Evolutionary conservation across 2,888 invertebrate species (phyloP), one percentile per base, ranked within the genome.

Genomic region (Drosophila villosipedis): DNA sequence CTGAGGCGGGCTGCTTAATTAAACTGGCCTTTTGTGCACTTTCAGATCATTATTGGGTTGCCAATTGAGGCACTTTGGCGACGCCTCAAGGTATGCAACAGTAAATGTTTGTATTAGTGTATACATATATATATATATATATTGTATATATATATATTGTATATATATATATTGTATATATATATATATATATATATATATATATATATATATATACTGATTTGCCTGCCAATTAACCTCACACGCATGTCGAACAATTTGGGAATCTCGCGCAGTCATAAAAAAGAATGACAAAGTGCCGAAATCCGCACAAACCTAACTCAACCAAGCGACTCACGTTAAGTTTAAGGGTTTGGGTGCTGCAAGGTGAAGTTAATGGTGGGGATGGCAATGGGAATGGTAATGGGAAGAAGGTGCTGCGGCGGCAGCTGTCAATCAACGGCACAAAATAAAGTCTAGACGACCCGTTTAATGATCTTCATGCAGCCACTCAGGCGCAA

Each of bases 391-490:
- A 9, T 33, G 33, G 33, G 33, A 10, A 3, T 4, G 3, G 33
- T 4, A 12, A 33, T 35, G 35, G 16, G 5, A 2, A 9, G 33
- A 22, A 43, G 49, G 43, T 25, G 39, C 28, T 28, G 30, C 2
- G 33, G 12, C 39, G 64, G 59, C 62, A 76, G 74, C 80, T 83
- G 83, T 82, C 84, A 84, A 82, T 83, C 83, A 83, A 72, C 70
- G 76, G 50, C 69, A 69, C 69, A 71, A 67, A 80, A 76, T 78
- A 72, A 71, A 82, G 83, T 83, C 83, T 84, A 83, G 83, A 84
- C 83, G 70, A 70, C 59, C 62, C 72, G 82, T 80, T 87, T 84
- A 84, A 87, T 87, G 84, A 82, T 84, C 76, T 69, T 72, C 79
- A 71, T 71, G 49, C 50, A 66, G 28, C 31, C 49, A 43, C 50